Conservation (phyloP, 1,140 invertebrate genomes). For the Gryllus bimaculatus region DNA sequence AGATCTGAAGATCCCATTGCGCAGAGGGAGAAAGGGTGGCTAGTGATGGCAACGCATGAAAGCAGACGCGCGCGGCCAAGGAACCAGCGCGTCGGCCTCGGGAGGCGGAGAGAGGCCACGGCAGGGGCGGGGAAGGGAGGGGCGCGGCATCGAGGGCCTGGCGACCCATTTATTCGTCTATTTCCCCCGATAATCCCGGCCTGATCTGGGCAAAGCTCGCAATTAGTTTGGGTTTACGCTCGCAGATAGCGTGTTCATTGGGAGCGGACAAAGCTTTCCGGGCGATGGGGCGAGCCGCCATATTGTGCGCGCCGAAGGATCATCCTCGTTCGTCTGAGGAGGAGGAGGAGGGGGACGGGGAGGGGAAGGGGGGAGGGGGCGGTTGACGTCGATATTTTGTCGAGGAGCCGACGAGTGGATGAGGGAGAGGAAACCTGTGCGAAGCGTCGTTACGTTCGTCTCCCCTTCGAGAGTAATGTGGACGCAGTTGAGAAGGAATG, state of each 20-base stretch:
- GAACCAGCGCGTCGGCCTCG: no score
- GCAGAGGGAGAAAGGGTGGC: no score
- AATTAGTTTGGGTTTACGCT: slow-evolving; percentile 4
- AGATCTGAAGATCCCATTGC: no score
- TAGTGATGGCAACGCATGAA: no score
- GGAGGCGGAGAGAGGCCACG: no score
- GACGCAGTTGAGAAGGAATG: no score
- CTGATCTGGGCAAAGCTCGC: not conserved
- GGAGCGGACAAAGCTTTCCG: not conserved
- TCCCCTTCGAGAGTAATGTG: no score
- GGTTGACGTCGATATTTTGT: not conserved
- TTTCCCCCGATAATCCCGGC: not conserved
- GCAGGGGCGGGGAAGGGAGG: not conserved
- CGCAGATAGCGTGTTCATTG: not conserved
- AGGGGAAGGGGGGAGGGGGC: not conserved
- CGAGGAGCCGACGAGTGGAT: no score
- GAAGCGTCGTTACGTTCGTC: no score
- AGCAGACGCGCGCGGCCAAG: no score
- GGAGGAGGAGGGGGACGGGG: no score
- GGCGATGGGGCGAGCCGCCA: not conserved
- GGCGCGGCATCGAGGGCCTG: not conserved
- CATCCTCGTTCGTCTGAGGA: not conserved
- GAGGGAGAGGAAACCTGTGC: no score
- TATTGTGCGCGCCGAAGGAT: not conserved
- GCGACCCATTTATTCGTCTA: not conserved